A percentile compares a stretch with the other conserved stretches of the same genome.
Evolutionary conservation across 2,888 invertebrate species (phyloP).

Genomic region (Disparrhopalites patrizii): DNA sequence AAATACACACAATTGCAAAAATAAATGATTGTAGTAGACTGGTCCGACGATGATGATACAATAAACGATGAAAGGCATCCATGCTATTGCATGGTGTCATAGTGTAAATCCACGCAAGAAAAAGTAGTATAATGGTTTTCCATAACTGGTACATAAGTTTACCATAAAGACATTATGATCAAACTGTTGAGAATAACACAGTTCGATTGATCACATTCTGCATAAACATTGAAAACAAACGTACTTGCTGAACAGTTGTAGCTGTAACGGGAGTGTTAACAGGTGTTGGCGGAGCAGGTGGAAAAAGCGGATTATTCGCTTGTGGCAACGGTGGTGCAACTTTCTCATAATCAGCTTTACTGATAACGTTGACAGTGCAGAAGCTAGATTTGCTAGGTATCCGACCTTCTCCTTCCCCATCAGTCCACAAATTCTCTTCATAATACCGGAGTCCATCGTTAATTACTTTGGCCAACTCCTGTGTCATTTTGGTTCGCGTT

Average conservation of each 20-base stretch:
- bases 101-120: too few species aligned
- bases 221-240: background rate
- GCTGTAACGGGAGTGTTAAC: slow-evolving; percentile 42
- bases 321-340: slow-evolving; percentile 64
- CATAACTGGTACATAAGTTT: too few species aligned
- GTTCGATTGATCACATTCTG: background rate
- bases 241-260: slow-evolving; percentile 27
- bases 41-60: too few species aligned
- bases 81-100: too few species aligned
- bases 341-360: slow-evolving; percentile 82
- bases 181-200: background rate
- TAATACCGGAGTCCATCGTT: slow-evolving; percentile 95
- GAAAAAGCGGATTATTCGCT: slow-evolving; percentile 68
- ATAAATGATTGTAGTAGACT: too few species aligned
- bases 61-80: slow-evolving; percentile 1
- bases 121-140: too few species aligned
- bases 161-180: background rate
- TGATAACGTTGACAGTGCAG: slow-evolving; percentile 70
- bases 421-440: slow-evolving; percentile 76
- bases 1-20: too few species aligned
- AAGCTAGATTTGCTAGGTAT: slow-evolving; percentile 29
- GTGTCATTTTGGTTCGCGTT: slow-evolving; percentile 87
- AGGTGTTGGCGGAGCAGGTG: slow-evolving; percentile 71
- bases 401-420: slow-evolving; percentile 22
- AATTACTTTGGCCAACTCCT: slow-evolving; percentile 90